phyloP scores from a whole-genome alignment of 2,797 vertebrate genomes.

The Lutjanus campechanus region DNA sequence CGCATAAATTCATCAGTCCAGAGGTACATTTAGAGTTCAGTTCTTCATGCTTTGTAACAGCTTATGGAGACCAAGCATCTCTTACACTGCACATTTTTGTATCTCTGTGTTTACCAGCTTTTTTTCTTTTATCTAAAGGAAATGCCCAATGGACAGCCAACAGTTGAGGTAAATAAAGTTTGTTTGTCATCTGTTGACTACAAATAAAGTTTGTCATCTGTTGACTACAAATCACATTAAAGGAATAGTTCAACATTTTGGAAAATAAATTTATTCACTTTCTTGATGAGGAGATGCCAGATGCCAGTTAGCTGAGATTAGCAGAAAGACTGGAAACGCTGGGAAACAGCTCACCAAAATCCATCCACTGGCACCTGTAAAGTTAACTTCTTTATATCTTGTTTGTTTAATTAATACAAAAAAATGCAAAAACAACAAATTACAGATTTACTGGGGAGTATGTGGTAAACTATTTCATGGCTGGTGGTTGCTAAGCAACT shows the following conservation, averaged over 20 bases:
- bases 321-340: background rate
- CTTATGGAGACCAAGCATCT: background rate
- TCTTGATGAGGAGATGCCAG: background rate
- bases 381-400: background rate
- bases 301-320: background rate
- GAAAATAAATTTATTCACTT: background rate
- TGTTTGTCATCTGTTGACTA: background rate
- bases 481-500: too few species aligned
- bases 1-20: conserved; percentile 41
- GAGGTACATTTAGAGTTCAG: conserved; percentile 62
- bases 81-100: background rate
- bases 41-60: conserved; percentile 9
- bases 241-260: conserved; percentile 3
- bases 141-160: background rate
- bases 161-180: conserved; percentile 57
- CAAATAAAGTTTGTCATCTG: background rate
- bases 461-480: too few species aligned
- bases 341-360: too few species aligned
- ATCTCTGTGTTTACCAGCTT: background rate
- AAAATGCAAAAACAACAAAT: background rate
- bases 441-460: too few species aligned
- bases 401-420: too few species aligned
- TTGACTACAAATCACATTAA: background rate
- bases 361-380: too few species aligned
- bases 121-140: conserved; percentile 39